Evolutionary conservation across 1,140 invertebrate species (phyloP).

Genomic region (Atta cephalotes): DNA sequence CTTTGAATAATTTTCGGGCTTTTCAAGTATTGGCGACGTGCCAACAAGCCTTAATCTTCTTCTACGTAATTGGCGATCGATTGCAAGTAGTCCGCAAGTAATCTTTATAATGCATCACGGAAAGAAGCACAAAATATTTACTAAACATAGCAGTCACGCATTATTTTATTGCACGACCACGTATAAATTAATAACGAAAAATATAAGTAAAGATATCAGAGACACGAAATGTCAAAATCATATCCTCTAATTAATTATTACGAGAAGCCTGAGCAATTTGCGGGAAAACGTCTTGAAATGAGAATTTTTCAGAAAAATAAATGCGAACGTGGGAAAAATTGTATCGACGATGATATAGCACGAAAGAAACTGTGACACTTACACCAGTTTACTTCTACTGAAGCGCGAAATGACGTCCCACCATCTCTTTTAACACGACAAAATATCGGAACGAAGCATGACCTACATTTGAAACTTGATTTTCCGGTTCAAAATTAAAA

Average conservation of each 20-base stretch:
- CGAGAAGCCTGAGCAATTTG: neutral
- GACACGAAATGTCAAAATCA: neutral
- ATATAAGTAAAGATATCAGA: neutral
- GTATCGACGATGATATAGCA: constrained; percentile 17
- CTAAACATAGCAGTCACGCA: neutral
- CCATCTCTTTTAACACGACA: constrained; percentile 36
- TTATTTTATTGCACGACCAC: neutral
- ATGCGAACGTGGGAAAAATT: neutral
- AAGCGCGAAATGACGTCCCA: constrained; percentile 45
- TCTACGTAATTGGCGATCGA: constrained; percentile 10
- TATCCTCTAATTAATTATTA: constrained; percentile 27
- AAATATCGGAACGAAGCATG: constrained; percentile 32
- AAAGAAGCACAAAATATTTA: neutral
- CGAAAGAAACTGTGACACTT: constrained; percentile 30
- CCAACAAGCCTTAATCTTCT: constrained; percentile 54
- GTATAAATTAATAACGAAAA: neutral
- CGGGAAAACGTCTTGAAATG: neutral
- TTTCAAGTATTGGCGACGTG: constrained; percentile 32
- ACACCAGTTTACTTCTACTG: constrained; percentile 22
- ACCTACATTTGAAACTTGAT: constrained; percentile 46
- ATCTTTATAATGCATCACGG: constrained; percentile 7
- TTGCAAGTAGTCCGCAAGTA: neutral
- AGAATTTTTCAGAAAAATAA: neutral
- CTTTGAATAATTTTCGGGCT: constrained; percentile 33
- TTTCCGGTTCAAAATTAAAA: constrained; percentile 43